These are phyloP conservation scores for Aleiodes sp. DNA, from an alignment of 1,140 invertebrate species.

Conservation along the genomic window DNA sequence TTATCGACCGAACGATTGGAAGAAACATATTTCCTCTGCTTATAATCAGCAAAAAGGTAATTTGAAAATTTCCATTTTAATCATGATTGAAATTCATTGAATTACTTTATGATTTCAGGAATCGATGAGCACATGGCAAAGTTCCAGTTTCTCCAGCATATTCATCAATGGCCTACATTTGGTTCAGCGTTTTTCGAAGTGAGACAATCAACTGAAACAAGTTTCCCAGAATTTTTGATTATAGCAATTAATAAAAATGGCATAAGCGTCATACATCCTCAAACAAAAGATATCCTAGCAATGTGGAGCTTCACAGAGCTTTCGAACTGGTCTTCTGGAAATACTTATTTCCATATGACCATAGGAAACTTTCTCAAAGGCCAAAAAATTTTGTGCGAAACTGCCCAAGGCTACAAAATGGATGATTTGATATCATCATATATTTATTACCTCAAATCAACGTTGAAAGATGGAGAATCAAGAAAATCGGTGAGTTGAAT, in stretches of 20 bases:
- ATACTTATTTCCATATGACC: conserved; percentile 95
- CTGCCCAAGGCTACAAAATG: conserved; percentile 94
- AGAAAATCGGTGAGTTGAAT: neutral
- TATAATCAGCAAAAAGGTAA: conserved; percentile 73
- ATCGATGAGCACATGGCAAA: conserved; percentile 80
- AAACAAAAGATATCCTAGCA: conserved; percentile 84
- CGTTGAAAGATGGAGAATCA: neutral
- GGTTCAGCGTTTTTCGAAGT: conserved; percentile 97
- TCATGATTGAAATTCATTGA: conserved; percentile 29
- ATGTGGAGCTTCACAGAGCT: conserved; percentile 88
- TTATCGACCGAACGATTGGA: conserved; percentile 84
- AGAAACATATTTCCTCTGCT: conserved; percentile 74
- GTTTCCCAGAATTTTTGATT: conserved; percentile 84
- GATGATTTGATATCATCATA: conserved; percentile 96
- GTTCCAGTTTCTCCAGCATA: conserved; percentile 82
- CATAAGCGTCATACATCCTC: conserved; percentile 87
- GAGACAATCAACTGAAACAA: conserved; percentile 85
- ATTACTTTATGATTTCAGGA: conserved; percentile 42
- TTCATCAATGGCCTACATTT: conserved; percentile 88
- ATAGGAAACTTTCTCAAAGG: conserved; percentile 87
- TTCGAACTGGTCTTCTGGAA: conserved; percentile 92
- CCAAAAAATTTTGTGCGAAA: conserved; percentile 91
- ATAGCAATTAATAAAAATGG: conserved; percentile 93
- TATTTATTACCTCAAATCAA: conserved; percentile 67
- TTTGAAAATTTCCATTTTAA: conserved; percentile 34